phyloP scores from a whole-genome alignment of 2,113 vertebrate species.

The Anolis sagrei region DNA sequence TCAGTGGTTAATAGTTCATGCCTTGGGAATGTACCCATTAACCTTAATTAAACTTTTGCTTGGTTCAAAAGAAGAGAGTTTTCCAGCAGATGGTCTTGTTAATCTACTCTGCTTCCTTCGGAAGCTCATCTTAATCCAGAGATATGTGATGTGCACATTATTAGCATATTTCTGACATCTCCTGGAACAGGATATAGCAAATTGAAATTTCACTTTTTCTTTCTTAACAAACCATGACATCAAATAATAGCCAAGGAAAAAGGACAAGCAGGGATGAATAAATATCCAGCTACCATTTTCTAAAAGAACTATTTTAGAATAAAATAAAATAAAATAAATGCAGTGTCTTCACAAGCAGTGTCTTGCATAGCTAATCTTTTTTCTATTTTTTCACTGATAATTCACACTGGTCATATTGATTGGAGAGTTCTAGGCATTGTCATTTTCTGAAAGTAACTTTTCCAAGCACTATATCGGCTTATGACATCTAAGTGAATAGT shows the following conservation, averaged over 20 bases:
- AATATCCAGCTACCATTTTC: background rate
- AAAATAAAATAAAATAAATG: background rate
- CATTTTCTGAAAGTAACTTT: too few relatives aligned
- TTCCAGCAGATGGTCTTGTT: background rate
- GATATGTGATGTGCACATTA: background rate
- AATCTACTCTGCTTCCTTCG: constrained; percentile 1
- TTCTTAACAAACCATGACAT: background rate
- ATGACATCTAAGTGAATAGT: too few relatives aligned
- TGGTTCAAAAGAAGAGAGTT: constrained; percentile 7
- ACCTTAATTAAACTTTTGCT: constrained; percentile 10
- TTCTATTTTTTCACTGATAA: too few relatives aligned
- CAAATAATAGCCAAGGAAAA: background rate
- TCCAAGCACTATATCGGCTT: too few relatives aligned
- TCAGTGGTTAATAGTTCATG: constrained; percentile 25
- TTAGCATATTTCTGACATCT: background rate
- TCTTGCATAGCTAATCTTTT: background rate
- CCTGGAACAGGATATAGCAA: background rate
- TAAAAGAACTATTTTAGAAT: background rate
- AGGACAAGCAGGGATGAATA: background rate
- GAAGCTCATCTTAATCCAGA: constrained; percentile 12
- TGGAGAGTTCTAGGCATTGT: too few relatives aligned
- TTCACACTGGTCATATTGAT: too few relatives aligned
- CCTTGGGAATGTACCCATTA: constrained; percentile 22
- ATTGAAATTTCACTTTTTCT: constrained; percentile 3
- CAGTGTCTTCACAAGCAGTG: background rate